Evolutionary conservation across 2,888 invertebrate genomes (phyloP).

Genomic region (Microdon myrmicae): DNA sequence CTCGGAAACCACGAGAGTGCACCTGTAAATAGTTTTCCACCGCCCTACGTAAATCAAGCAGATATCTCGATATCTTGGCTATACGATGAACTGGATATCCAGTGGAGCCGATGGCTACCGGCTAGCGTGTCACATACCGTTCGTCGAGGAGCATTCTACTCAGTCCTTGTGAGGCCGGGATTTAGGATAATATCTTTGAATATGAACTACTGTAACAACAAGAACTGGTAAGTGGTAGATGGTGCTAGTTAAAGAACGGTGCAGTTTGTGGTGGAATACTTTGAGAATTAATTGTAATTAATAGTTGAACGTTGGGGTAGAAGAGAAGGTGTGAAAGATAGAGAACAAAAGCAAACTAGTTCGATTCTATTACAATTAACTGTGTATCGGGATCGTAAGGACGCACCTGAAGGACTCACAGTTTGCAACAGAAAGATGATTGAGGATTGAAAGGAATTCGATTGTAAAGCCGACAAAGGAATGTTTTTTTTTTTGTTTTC

Average conservation of each 20-base stretch:
- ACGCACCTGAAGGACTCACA: too few relatives aligned
- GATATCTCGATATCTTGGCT: constrained; percentile 91
- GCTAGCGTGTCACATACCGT: constrained; percentile 87
- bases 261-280: neutral
- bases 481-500: too few relatives aligned
- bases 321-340: too few relatives aligned
- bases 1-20: constrained; percentile 97
- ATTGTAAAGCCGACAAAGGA: too few relatives aligned
- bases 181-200: constrained; percentile 94
- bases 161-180: constrained; percentile 87
- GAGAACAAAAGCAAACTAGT: too few relatives aligned
- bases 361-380: too few relatives aligned
- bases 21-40: constrained; percentile 93
- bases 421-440: too few relatives aligned
- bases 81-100: constrained; percentile 87
- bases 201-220: constrained; percentile 95
- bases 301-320: too few relatives aligned
- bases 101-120: constrained; percentile 93
- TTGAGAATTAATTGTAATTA: too few relatives aligned
- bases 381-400: too few relatives aligned
- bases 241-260: neutral
- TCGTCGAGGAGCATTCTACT: constrained; percentile 89
- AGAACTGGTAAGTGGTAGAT: constrained; percentile 84
- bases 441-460: too few relatives aligned
- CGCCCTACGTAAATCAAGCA: constrained; percentile 82